A percentile compares a stretch with the other conserved stretches of the same genome.
phyloP scores from a whole-genome alignment of 2,113 vertebrate species.

The Cariama cristata region DNA sequence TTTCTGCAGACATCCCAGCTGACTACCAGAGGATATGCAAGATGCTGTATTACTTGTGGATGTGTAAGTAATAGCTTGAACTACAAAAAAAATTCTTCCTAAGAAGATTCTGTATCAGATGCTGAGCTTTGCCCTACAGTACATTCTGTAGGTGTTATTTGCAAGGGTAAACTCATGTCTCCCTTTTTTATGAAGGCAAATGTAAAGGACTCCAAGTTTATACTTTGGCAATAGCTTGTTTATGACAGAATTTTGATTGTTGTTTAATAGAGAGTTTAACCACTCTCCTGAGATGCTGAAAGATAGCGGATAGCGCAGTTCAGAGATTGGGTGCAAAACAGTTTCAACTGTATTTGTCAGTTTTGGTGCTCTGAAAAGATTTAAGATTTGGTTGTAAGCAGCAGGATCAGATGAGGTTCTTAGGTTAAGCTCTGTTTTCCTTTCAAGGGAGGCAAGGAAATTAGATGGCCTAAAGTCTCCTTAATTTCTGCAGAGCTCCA shows the following conservation, averaged over 20 bases:
- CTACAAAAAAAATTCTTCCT: background rate
- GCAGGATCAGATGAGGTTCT: background rate
- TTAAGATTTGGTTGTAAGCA: background rate
- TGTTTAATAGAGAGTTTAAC: background rate
- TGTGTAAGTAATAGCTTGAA: conserved; percentile 83
- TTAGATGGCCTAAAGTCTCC: background rate
- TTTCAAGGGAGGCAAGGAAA: background rate
- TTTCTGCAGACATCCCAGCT: conserved; percentile 92
- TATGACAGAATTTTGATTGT: background rate
- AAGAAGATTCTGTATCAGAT: background rate
- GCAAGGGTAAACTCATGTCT: background rate
- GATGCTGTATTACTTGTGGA: conserved; percentile 99
- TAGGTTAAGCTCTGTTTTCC: background rate
- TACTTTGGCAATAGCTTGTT: background rate
- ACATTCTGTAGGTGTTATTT: background rate
- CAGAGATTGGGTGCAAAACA: background rate
- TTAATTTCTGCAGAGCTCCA: background rate
- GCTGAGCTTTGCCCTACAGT: background rate
- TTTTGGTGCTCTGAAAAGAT: background rate
- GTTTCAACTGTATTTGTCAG: background rate
- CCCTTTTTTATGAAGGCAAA: background rate
- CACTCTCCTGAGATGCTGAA: background rate
- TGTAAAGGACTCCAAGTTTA: background rate
- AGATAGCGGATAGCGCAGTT: rapidly evolving
- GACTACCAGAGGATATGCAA: conserved; percentile 92